Evolutionary conservation across 2,888 invertebrate genomes (phyloP).

Genomic region (Microplitis deprimator): DNA sequence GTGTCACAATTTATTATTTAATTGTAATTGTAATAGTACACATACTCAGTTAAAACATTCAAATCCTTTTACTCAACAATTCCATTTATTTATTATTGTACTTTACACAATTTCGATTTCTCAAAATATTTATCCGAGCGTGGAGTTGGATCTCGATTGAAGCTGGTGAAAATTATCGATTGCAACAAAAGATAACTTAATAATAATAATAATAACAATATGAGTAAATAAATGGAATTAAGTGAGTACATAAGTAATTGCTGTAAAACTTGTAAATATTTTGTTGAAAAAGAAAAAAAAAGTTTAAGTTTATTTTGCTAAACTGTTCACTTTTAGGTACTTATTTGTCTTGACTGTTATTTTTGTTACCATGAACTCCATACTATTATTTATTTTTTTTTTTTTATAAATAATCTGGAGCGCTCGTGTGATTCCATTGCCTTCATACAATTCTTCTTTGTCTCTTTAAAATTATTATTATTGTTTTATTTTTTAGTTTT

Average conservation of each 20-base stretch:
- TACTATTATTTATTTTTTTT: not conserved
- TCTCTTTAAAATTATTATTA: not conserved
- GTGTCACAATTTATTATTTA: constrained; percentile 18
- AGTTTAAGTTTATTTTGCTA: not conserved
- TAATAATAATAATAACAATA: too few relatives aligned
- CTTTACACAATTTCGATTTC: constrained; percentile 16
- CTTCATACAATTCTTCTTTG: not conserved
- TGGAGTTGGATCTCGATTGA: not conserved
- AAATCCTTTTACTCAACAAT: constrained; percentile 38
- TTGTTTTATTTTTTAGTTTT: not conserved
- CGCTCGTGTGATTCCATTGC: not conserved
- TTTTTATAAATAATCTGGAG: not conserved
- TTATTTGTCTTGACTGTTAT: not conserved
- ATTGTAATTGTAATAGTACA: constrained; percentile 1
- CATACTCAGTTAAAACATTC: constrained; percentile 34
- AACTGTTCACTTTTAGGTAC: not conserved
- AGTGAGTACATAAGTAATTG: not conserved
- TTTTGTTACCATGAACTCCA: not conserved
- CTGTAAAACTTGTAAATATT: not conserved
- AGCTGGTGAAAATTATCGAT: not conserved
- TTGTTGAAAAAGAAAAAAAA: not conserved
- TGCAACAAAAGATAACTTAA: too few relatives aligned
- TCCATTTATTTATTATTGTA: constrained; percentile 15
- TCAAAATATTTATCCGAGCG: constrained; percentile 14
- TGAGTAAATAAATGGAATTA: not conserved